Evolutionary conservation across 1,140 invertebrate genomes (phyloP).

Genomic region (Hylyphantes graminicola): DNA sequence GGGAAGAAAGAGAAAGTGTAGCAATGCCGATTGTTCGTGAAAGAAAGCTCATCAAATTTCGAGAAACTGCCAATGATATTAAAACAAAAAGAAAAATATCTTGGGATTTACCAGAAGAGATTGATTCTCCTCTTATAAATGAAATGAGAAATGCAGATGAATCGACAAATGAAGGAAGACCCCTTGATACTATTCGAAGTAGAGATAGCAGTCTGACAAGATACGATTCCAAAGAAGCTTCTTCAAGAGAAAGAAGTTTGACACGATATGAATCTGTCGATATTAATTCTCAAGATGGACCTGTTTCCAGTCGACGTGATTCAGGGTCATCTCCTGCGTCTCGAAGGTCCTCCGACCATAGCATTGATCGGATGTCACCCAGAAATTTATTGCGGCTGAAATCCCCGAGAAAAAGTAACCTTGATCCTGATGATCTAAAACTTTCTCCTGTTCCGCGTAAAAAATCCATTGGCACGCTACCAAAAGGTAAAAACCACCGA

Average conservation of each 20-base stretch:
- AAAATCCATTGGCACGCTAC: constrained; percentile 22
- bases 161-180: not conserved
- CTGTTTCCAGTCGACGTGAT: not conserved
- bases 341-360: constrained; percentile 35
- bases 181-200: constrained; percentile 9
- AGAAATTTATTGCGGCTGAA: constrained; percentile 29
- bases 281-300: not conserved
- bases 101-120: constrained; percentile 47
- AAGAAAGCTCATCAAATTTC: constrained; percentile 52
- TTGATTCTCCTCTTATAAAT: constrained; percentile 26
- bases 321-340: constrained; percentile 13
- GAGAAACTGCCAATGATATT: constrained; percentile 48
- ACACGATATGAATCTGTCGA: constrained; percentile 15
- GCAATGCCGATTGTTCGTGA: constrained; percentile 37
- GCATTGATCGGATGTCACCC: constrained; percentile 27
- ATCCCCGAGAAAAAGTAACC: not conserved
- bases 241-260: constrained; percentile 23
- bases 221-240: constrained; percentile 3
- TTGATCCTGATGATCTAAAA: not conserved
- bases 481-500: constrained; percentile 9
- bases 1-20: constrained; percentile 24
- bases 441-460: constrained; percentile 18
- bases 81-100: constrained; percentile 41
- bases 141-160: constrained; percentile 28
- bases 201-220: constrained; percentile 39